Evolutionary conservation across 2,113 vertebrate genomes (phyloP).

Genomic region (Laterallus jamaicensis): DNA sequence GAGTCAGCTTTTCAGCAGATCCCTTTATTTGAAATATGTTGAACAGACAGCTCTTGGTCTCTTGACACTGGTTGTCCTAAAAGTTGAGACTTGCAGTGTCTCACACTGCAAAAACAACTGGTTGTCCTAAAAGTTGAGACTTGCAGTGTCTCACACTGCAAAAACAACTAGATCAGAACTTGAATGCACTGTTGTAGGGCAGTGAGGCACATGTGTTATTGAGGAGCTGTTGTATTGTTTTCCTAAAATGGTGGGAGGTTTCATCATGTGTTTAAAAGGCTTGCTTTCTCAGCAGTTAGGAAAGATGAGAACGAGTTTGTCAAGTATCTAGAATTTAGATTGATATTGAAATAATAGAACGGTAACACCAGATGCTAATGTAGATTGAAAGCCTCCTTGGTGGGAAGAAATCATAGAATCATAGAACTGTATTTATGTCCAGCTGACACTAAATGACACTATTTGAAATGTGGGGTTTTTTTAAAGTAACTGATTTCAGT

Average conservation of each 20-base stretch:
- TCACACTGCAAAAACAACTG: not conserved
- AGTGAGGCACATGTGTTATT: fast-evolving
- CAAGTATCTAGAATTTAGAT: not conserved
- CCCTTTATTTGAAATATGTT: not conserved
- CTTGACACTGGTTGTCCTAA: not conserved
- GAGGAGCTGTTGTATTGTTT: not conserved
- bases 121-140: not conserved
- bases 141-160: not conserved
- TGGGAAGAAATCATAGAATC: not conserved
- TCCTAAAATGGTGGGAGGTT: not conserved
- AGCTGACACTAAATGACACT: not conserved
- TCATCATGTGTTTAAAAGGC: not conserved
- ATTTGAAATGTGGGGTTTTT: not conserved
- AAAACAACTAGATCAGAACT: not conserved
- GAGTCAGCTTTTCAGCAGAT: not conserved
- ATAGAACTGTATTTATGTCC: not conserved
- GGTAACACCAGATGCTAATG: not conserved
- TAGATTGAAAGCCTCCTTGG: not conserved
- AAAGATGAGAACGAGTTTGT: not conserved
- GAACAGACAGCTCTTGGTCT: fast-evolving
- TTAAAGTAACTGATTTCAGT: not conserved
- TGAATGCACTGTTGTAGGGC: not conserved
- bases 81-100: not conserved
- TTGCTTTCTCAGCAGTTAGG: not conserved
- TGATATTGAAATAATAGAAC: not conserved